Evolutionary conservation across 2,888 invertebrate genomes (phyloP).

Genomic region (Ophioninae sp.): DNA sequence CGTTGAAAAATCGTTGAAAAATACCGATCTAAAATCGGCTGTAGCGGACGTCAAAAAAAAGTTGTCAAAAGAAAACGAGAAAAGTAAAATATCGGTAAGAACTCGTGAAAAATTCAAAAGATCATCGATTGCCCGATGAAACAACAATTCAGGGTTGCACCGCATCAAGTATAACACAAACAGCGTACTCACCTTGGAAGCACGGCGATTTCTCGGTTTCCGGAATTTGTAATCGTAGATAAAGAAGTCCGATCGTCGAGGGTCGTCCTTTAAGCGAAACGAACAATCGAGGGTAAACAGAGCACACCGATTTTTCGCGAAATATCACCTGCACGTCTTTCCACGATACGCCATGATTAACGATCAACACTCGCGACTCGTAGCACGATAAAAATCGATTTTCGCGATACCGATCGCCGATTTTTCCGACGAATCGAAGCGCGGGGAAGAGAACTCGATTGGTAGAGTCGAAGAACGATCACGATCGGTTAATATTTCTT

Average conservation of each 20-base stretch:
- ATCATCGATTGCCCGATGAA: neutral
- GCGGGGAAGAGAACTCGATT: neutral
- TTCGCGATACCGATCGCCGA: conserved; percentile 17
- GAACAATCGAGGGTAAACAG: neutral
- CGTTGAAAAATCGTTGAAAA: too few species aligned
- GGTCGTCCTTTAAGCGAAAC: neutral
- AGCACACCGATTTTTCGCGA: conserved; percentile 26
- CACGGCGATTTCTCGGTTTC: neutral
- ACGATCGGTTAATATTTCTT: conserved; percentile 5
- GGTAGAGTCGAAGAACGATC: too few species aligned
- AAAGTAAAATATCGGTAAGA: too few species aligned
- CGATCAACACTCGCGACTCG: conserved; percentile 32
- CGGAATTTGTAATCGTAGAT: too few species aligned
- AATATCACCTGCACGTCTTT: conserved; percentile 62
- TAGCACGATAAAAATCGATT: conserved; percentile 5
- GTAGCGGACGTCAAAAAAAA: too few species aligned
- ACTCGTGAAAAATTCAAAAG: neutral
- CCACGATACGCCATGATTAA: conserved; percentile 57
- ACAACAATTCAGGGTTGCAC: neutral
- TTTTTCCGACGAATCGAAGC: neutral
- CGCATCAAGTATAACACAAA: neutral
- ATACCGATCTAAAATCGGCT: too few species aligned
- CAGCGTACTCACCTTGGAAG: neutral
- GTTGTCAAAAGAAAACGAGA: too few species aligned
- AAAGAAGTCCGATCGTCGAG: neutral